Conservation (phyloP, 2,113 vertebrate genomes). For the Pyrgilauda ruficollis region DNA sequence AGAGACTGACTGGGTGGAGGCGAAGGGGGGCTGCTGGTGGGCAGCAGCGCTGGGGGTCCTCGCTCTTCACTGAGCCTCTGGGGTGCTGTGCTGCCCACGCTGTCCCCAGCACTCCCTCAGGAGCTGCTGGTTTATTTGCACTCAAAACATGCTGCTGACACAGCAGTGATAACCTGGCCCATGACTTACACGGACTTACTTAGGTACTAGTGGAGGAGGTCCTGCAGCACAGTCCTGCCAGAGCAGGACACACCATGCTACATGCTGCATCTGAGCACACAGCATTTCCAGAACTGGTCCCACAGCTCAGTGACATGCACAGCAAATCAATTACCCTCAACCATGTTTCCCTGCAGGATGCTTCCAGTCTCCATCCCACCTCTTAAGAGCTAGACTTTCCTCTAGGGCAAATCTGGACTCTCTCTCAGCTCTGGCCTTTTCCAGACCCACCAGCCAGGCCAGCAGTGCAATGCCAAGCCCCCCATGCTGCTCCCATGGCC, state of each 20-base stretch:
- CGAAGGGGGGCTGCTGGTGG: background rate
- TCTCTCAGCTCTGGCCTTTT: background rate
- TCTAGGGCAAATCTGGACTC: background rate
- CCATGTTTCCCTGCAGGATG: background rate
- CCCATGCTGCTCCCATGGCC: background rate
- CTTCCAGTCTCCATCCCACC: background rate
- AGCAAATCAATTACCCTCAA: background rate
- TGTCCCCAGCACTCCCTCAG: background rate
- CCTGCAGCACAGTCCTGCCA: background rate
- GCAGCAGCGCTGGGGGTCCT: background rate
- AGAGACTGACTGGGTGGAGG: background rate
- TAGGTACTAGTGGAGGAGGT: background rate
- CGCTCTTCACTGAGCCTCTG: background rate
- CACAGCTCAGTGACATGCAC: background rate
- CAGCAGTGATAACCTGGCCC: background rate
- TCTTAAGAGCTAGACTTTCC: background rate
- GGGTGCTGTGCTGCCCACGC: background rate
- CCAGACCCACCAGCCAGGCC: background rate
- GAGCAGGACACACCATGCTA: background rate
- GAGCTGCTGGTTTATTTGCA: background rate
- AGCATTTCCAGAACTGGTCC: background rate
- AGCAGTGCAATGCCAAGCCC: background rate
- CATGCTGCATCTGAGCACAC: fast-evolving
- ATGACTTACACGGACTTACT: background rate
- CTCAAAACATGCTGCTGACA: background rate